Evolutionary conservation across 2,113 vertebrate species (phyloP).

Genomic region (Cacatua alba): DNA sequence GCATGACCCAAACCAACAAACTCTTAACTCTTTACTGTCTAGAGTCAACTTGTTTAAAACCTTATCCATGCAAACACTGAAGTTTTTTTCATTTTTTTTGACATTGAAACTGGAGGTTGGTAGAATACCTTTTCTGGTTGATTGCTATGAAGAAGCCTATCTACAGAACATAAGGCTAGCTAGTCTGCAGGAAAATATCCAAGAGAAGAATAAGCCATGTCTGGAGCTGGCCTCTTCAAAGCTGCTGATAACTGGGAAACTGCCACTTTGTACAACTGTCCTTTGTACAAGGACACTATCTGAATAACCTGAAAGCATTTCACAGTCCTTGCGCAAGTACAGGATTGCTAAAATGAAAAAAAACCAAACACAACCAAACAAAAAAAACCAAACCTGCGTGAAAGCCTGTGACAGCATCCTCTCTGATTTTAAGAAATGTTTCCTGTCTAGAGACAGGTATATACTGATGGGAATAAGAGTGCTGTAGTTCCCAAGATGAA

Average conservation of each 20-base stretch:
- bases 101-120: not conserved
- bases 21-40: not conserved
- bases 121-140: not conserved
- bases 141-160: not conserved
- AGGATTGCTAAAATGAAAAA: not conserved
- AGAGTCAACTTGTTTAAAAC: not conserved
- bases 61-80: not conserved
- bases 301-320: not conserved
- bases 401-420: not conserved
- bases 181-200: not conserved
- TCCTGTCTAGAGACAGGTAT: not conserved
- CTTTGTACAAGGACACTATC: not conserved
- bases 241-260: not conserved
- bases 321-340: not conserved
- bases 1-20: not conserved
- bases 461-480: not conserved
- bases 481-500: not conserved
- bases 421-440: not conserved
- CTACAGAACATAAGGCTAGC: not conserved
- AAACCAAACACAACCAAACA: too few relatives aligned
- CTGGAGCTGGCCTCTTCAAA: not conserved
- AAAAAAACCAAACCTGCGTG: not conserved
- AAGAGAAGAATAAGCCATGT: not conserved
- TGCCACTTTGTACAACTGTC: not conserved
- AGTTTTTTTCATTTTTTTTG: not conserved